These are phyloP conservation scores for Magallana angulata DNA, from an alignment of 1,140 invertebrate species.

Conservation along the genomic window DNA sequence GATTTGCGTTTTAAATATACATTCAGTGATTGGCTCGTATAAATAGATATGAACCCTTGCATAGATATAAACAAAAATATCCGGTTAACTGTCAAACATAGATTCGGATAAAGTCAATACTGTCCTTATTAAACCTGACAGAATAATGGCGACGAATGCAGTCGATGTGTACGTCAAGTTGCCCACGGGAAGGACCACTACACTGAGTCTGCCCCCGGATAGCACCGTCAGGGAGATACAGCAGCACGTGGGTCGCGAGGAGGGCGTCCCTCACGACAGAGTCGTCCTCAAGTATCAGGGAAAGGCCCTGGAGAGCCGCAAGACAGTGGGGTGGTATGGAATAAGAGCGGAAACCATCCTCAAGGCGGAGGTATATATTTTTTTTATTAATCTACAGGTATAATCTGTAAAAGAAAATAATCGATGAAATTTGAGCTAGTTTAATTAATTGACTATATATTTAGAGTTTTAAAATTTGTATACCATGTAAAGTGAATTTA, in stretches of 20 bases:
- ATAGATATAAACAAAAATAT: slow-evolving; percentile 12
- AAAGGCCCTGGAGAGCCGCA: slow-evolving; percentile 62
- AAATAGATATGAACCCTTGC: background rate
- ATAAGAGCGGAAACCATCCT: slow-evolving; percentile 69
- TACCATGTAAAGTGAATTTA: too few species aligned
- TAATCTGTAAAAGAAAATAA: too few species aligned
- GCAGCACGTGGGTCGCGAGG: slow-evolving; percentile 62
- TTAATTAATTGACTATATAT: too few species aligned
- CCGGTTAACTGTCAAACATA: background rate
- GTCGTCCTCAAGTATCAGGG: slow-evolving; percentile 71
- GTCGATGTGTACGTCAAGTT: slow-evolving; percentile 71
- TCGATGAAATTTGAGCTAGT: too few species aligned
- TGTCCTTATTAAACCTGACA: background rate
- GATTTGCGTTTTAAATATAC: slow-evolving; percentile 1
- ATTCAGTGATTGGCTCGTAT: background rate
- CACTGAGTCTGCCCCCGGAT: slow-evolving; percentile 44
- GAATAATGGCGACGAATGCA: slow-evolving; percentile 53
- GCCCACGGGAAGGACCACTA: slow-evolving; percentile 59
- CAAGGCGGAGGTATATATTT: slow-evolving; percentile 65
- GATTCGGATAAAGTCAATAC: background rate
- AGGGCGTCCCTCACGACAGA: slow-evolving; percentile 55
- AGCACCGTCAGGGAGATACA: slow-evolving; percentile 57
- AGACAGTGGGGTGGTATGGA: slow-evolving; percentile 64
- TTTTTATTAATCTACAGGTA: background rate
- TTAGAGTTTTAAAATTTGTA: too few species aligned